These are phyloP conservation scores for Cartodere bifasciata DNA, from an alignment of 2,888 invertebrate genomes.

Conservation along the genomic window DNA sequence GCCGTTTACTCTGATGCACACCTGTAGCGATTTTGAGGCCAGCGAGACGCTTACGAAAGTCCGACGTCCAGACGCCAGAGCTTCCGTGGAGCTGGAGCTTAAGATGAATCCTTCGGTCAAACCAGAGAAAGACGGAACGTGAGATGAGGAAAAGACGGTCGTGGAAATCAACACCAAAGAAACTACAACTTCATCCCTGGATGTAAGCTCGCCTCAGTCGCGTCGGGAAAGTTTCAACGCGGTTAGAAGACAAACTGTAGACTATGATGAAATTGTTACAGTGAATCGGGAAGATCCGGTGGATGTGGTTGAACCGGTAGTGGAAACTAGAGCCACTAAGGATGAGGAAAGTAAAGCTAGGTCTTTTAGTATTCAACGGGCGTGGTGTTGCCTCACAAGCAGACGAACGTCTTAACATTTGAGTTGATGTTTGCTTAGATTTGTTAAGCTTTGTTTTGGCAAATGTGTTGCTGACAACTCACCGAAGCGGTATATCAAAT, in stretches of 20 bases:
- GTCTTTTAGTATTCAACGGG: constrained; percentile 39
- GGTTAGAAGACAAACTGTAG: constrained; percentile 2
- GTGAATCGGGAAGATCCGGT: constrained; percentile 7
- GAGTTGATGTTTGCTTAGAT: neutral
- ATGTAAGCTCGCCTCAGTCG: neutral
- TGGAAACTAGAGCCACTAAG: constrained; percentile 21
- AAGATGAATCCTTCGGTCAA: constrained; percentile 16
- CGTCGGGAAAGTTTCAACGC: constrained; percentile 4
- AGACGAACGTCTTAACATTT: constrained; percentile 30
- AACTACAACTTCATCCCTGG: neutral
- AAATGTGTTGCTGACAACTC: neutral
- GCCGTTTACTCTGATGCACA: constrained; percentile 69
- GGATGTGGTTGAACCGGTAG: constrained; percentile 1
- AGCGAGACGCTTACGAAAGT: constrained; percentile 41
- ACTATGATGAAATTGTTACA: constrained; percentile 13
- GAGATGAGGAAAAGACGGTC: constrained; percentile 32
- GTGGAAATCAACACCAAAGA: constrained; percentile 25
- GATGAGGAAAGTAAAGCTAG: constrained; percentile 24
- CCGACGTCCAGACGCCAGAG: constrained; percentile 9
- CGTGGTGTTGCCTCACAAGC: constrained; percentile 40
- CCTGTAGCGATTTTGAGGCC: constrained; percentile 49
- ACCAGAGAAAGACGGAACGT: constrained; percentile 32
- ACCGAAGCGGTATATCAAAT: too few species aligned
- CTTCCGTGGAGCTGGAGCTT: constrained; percentile 6
- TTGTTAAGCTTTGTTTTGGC: neutral